These are phyloP conservation scores for Astropecten irregularis DNA, from an alignment of 53 echinoderm and acorn worm species.

Conservation along the genomic window DNA sequence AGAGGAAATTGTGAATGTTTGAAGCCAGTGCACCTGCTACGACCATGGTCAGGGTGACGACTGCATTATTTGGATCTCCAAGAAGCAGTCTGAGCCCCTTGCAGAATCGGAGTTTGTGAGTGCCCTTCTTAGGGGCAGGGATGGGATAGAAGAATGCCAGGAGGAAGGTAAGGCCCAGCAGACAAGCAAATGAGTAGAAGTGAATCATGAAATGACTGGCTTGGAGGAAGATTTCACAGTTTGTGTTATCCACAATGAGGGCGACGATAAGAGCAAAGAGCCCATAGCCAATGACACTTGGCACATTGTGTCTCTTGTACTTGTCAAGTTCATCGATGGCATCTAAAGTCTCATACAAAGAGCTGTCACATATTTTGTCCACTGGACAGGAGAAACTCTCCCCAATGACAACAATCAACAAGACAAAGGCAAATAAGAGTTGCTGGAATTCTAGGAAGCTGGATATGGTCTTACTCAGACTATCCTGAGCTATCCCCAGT, in stretches of 20 bases:
- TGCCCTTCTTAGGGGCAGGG: slow-evolving; percentile 28
- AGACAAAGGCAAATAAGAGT: slow-evolving; percentile 61
- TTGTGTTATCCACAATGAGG: slow-evolving; percentile 65
- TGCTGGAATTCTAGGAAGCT: slow-evolving; percentile 38
- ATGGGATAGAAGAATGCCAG: slow-evolving; percentile 71
- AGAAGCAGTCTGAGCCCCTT: slow-evolving; percentile 71
- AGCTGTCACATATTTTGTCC: slow-evolving; percentile 79
- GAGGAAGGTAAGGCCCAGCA: slow-evolving; percentile 68
- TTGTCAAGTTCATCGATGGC: slow-evolving; percentile 80
- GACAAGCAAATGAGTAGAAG: slow-evolving; percentile 70
- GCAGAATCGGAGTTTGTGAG: slow-evolving; percentile 29
- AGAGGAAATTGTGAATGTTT: slow-evolving; percentile 70
- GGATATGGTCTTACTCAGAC: neutral
- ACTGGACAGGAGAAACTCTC: slow-evolving; percentile 69
- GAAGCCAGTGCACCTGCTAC: slow-evolving; percentile 74
- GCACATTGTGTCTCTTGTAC: slow-evolving; percentile 65
- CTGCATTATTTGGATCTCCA: slow-evolving; percentile 67
- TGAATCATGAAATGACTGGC: slow-evolving; percentile 68
- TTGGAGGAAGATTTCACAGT: slow-evolving; percentile 61
- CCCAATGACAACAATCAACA: slow-evolving; percentile 61
- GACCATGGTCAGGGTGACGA: slow-evolving; percentile 65
- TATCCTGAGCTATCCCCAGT: slow-evolving; percentile 6
- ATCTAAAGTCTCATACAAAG: slow-evolving; percentile 73
- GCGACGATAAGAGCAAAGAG: slow-evolving; percentile 57
- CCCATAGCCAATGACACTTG: slow-evolving; percentile 58